A percentile compares a stretch with the other conserved stretches of the same genome.
phyloP scores from a whole-genome alignment of 2,888 invertebrate species.

The Syrista parreyssii region DNA sequence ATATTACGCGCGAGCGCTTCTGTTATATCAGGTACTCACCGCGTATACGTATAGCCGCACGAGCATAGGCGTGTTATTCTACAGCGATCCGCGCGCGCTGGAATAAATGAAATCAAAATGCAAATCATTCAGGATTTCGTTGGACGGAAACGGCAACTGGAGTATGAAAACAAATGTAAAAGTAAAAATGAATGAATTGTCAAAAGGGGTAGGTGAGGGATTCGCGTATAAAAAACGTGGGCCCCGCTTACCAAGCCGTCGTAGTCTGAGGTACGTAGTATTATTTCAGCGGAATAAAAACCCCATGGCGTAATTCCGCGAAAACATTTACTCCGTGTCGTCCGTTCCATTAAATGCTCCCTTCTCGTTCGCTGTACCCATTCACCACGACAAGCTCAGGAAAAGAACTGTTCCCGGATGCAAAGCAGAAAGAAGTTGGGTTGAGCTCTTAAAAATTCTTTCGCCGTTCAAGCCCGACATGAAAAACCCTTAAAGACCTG shows the following conservation, averaged over 20 bases:
- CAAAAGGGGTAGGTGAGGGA: not conserved
- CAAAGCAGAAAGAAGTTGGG: not conserved
- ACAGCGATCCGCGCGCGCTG: conserved; percentile 17
- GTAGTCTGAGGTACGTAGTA: not conserved
- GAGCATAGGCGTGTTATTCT: not conserved
- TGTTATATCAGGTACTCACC: not conserved
- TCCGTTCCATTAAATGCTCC: not conserved
- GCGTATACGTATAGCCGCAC: not conserved
- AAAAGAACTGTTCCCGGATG: not conserved
- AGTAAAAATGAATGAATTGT: not conserved
- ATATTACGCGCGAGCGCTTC: not conserved
- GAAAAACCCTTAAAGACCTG: not conserved
- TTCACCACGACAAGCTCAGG: not conserved
- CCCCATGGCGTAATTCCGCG: not conserved
- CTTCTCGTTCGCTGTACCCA: not conserved
- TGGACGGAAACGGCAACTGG: not conserved
- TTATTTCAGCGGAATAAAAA: not conserved
- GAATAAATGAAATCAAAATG: conserved; percentile 47
- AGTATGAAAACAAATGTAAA: not conserved
- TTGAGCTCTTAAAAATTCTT: not conserved
- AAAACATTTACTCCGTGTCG: not conserved
- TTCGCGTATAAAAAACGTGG: not conserved
- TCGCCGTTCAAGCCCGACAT: not conserved
- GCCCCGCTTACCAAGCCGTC: not conserved
- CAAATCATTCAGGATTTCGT: conserved; percentile 29